phyloP scores from a whole-genome alignment of 2,113 vertebrate species.

The Argyrosomus japonicus region DNA sequence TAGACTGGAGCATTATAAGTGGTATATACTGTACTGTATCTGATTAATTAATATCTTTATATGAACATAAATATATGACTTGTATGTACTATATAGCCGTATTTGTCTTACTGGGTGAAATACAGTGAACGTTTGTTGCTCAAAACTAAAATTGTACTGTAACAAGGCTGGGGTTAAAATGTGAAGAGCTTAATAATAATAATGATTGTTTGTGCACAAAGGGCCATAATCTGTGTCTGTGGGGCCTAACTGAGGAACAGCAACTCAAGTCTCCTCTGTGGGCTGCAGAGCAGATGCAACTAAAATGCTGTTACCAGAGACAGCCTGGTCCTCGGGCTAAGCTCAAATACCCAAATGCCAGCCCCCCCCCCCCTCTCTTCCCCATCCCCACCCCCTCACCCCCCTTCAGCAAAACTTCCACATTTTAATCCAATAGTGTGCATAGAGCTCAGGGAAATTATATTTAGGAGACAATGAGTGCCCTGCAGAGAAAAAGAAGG shows the following conservation, averaged over 20 bases:
- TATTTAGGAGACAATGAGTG: constrained; percentile 82
- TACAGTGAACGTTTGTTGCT: not conserved
- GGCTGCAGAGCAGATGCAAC: constrained; percentile 70
- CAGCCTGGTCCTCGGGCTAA: constrained; percentile 68
- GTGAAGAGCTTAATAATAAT: constrained; percentile 48
- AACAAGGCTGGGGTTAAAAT: constrained; percentile 45
- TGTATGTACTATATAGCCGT: not conserved
- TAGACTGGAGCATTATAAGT: not conserved
- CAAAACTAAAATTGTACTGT: constrained; percentile 23
- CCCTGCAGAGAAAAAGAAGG: constrained; percentile 79
- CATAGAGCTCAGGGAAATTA: constrained; percentile 78
- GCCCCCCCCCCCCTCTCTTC: constrained; percentile 50
- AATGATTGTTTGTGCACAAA: constrained; percentile 57
- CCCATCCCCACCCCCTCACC: constrained; percentile 60
- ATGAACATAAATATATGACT: not conserved
- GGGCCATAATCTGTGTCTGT: constrained; percentile 63
- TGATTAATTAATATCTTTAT: not conserved
- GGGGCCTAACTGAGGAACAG: constrained; percentile 54
- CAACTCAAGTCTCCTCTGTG: constrained; percentile 59
- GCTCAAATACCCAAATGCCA: constrained; percentile 77
- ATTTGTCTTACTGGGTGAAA: constrained; percentile 1
- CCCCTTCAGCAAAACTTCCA: constrained; percentile 74
- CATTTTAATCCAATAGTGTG: constrained; percentile 81
- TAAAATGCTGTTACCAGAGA: constrained; percentile 67
- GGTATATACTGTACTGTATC: not conserved